These are phyloP conservation scores for Odocoileus hemionus DNA, from an alignment of 2,113 vertebrate genomes.

Conservation along the genomic window DNA sequence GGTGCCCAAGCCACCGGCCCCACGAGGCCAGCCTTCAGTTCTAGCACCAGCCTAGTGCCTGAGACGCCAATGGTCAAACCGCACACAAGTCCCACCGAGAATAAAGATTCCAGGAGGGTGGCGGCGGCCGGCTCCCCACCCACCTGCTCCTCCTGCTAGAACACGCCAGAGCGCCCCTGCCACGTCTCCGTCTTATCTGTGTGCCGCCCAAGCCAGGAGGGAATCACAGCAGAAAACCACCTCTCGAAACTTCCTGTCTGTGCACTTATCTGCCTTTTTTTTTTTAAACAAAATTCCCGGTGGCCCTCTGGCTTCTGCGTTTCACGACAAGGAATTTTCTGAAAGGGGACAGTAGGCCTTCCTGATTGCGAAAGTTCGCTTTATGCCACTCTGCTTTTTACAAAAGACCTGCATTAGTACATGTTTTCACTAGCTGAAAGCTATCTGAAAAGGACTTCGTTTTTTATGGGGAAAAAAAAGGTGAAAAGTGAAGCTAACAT, in stretches of 20 bases:
- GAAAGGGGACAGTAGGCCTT: background rate
- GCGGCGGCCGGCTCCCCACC: rapidly evolving
- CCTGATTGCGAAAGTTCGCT: rapidly evolving
- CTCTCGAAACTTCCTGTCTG: background rate
- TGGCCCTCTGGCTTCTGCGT: background rate
- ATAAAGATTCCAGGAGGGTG: background rate
- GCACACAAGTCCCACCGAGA: rapidly evolving
- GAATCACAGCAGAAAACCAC: rapidly evolving
- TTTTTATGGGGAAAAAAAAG: background rate
- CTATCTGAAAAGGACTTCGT: background rate
- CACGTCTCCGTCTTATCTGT: too few species aligned
- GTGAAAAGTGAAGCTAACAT: background rate
- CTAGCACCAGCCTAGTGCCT: rapidly evolving
- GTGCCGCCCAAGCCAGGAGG: background rate
- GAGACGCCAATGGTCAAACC: rapidly evolving
- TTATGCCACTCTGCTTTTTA: background rate
- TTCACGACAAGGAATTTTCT: background rate
- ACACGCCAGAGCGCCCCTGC: background rate
- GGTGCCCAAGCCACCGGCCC: rapidly evolving
- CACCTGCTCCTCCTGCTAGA: too few species aligned
- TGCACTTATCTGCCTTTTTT: background rate
- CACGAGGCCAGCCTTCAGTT: background rate
- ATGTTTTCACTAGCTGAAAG: background rate
- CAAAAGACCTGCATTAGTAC: background rate
- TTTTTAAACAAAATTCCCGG: rapidly evolving